Base-by-base conservation (phyloP, 2,797 vertebrate genomes). In the Catharus ustulatus region DNA sequence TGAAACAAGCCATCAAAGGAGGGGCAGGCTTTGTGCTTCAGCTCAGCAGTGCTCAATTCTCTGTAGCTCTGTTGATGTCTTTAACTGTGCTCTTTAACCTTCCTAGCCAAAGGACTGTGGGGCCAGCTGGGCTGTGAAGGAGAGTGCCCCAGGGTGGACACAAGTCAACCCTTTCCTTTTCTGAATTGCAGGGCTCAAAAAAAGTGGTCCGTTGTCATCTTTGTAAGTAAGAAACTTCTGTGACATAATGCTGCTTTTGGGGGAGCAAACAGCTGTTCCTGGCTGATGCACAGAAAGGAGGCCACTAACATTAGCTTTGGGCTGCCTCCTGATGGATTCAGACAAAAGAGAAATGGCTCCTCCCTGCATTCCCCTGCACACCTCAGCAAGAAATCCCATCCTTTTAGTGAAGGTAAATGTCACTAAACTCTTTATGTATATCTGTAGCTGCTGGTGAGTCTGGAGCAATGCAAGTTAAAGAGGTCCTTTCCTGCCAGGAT, bases 251-350 rank as follows among this genome's bases (percentile, higher is more conserved):
- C 15, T 12, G 1, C 46, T 63, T 78, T 3, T 36, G 13, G 24
- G 49, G 34, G n/a, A 71, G 30, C 52, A 30, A 77, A 29, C 8
- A 52, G 19, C 38, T 36, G 22, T 14, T 84, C 48, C 61, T 80
- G 38, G 19, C 42, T 64, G 57, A 12, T 42, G 18, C 20, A 26
- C 0, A 2, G 43, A 29, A 55, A 26, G 34, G 19, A 45, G 20
- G 43, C 15, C 11, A 16, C 38, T 19, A 1, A 2, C 4, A 8
- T 0, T 7, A 42, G 8, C 22, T 71, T 57, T 46, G 46, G 13
- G 24, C 40, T 85, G 24, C 30, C 15, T 78, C 29, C 15, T 48
- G 34, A 17, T 27, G 48, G 64, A 30, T 30, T 64, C 18, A 67
- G 36, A 43, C n/a, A 64, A 18, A 54, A 17, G 21, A 69, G 36